These are phyloP conservation scores for Drosophila diplacantha DNA, from an alignment of 2,888 invertebrate species.

Conservation along the genomic window DNA sequence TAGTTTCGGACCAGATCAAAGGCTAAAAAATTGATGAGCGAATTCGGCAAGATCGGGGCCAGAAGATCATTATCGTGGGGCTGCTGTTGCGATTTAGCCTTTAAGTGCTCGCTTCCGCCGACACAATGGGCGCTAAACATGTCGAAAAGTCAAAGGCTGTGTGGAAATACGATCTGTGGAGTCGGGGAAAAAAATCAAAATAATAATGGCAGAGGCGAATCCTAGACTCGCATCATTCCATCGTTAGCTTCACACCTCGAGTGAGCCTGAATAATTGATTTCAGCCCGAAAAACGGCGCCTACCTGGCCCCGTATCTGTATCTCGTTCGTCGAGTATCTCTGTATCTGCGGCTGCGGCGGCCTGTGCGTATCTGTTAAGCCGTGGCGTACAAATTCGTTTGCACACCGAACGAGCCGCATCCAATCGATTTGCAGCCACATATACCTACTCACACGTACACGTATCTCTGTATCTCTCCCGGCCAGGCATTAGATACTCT, in stretches of 20 bases:
- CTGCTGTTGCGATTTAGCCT: conserved; percentile 21
- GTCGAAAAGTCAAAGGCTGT: conserved; percentile 19
- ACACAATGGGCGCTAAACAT: conserved; percentile 4
- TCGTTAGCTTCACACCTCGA: conserved; percentile 62
- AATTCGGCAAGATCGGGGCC: conserved; percentile 31
- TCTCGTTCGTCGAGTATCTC: conserved; percentile 18
- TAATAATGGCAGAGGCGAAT: conserved; percentile 3
- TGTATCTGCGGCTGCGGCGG: conserved; percentile 34
- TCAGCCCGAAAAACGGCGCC: conserved; percentile 35
- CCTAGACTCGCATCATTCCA: conserved; percentile 43
- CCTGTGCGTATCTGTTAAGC: conserved; percentile 37
- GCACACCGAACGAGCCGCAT: conserved; percentile 64
- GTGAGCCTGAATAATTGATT: conserved; percentile 62
- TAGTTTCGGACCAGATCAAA: conserved; percentile 41
- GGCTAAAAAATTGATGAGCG: conserved; percentile 29
- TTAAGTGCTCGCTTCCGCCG: conserved; percentile 46
- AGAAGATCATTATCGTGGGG: conserved; percentile 39
- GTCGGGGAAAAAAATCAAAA: conserved; percentile 4
- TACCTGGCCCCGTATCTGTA: conserved; percentile 45
- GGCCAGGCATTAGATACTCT: conserved; percentile 36
- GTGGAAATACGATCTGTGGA: conserved; percentile 29
- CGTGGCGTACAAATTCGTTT: conserved; percentile 59
- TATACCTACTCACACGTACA: background rate
- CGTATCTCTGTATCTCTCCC: conserved; percentile 12
- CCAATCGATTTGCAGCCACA: conserved; percentile 58